These are phyloP conservation scores for Natrix natrix DNA, from an alignment of 2,797 vertebrate species.

Conservation along the genomic window DNA sequence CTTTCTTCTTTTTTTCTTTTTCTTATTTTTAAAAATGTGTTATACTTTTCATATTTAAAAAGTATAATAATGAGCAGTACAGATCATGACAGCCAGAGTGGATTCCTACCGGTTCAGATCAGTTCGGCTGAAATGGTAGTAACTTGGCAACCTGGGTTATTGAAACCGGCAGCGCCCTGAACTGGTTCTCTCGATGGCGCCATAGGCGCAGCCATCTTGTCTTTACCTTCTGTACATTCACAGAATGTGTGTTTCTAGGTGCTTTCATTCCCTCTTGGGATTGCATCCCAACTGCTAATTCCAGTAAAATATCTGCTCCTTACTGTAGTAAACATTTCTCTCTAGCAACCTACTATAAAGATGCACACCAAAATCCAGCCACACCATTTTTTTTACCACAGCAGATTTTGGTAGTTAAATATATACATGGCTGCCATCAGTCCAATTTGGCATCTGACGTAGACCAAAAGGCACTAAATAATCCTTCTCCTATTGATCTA, in stretches of 20 bases:
- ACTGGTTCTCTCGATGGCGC: too few species aligned
- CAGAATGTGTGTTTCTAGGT: neutral
- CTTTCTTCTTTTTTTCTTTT: neutral
- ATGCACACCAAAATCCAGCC: neutral
- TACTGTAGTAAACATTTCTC: neutral
- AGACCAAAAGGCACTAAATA: constrained; percentile 64
- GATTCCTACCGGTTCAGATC: too few species aligned
- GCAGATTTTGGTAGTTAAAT: neutral
- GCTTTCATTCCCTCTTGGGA: neutral
- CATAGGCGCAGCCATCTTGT: too few species aligned
- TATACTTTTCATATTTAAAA: neutral
- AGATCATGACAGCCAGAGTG: neutral
- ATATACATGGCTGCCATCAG: neutral
- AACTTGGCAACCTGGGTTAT: too few species aligned
- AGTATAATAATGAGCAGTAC: neutral
- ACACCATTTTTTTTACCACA: neutral
- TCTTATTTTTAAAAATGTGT: neutral
- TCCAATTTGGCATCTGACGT: constrained; percentile 36
- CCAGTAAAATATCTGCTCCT: neutral
- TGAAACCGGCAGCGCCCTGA: too few species aligned
- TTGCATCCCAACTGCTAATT: neutral
- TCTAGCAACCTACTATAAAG: neutral
- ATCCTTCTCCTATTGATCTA: constrained; percentile 63
- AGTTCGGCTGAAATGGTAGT: too few species aligned
- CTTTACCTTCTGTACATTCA: too few species aligned